Percentiles rank a stretch among this genome's conserved stretches.
phyloP scores from a whole-genome alignment of 2,888 invertebrate species.

The Cremastinae sp. region DNA sequence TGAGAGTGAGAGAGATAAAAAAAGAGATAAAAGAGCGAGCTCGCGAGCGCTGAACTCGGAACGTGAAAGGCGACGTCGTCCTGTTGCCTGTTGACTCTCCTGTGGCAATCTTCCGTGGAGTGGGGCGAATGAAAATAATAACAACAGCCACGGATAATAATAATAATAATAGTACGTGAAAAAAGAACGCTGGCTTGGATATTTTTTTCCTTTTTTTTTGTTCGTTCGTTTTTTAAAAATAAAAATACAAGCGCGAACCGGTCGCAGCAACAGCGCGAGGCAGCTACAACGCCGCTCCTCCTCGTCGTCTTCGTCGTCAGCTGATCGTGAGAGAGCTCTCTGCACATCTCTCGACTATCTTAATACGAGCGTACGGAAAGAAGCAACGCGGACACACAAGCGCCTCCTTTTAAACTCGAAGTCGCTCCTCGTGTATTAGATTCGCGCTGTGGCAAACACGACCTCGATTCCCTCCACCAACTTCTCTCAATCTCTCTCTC shows the following conservation, averaged over 20 bases:
- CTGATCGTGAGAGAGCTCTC: slow-evolving; percentile 68
- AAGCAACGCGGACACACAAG: slow-evolving; percentile 13
- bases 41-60: slow-evolving; percentile 59
- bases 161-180: not conserved
- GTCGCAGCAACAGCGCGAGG: slow-evolving; percentile 59
- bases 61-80: slow-evolving; percentile 69
- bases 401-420: slow-evolving; percentile 43
- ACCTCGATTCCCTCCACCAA: slow-evolving; percentile 45
- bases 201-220: no score
- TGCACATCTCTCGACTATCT: slow-evolving; percentile 28
- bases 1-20: slow-evolving; percentile 26
- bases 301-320: slow-evolving; percentile 59
- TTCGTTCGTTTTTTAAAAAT: slow-evolving; percentile 39
- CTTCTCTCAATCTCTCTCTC: not conserved
- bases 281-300: slow-evolving; percentile 63
- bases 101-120: slow-evolving; percentile 33
- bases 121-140: slow-evolving; percentile 46
- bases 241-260: slow-evolving; percentile 43
- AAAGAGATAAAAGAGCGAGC: slow-evolving; percentile 43
- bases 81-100: slow-evolving; percentile 39
- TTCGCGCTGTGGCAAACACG: slow-evolving; percentile 35
- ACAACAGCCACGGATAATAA: slow-evolving; percentile 25
- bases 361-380: not conserved
- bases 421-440: slow-evolving; percentile 36
- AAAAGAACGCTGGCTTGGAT: not conserved